phyloP scores from a whole-genome alignment of 2,888 invertebrate genomes.

The Atethmia centrago region DNA sequence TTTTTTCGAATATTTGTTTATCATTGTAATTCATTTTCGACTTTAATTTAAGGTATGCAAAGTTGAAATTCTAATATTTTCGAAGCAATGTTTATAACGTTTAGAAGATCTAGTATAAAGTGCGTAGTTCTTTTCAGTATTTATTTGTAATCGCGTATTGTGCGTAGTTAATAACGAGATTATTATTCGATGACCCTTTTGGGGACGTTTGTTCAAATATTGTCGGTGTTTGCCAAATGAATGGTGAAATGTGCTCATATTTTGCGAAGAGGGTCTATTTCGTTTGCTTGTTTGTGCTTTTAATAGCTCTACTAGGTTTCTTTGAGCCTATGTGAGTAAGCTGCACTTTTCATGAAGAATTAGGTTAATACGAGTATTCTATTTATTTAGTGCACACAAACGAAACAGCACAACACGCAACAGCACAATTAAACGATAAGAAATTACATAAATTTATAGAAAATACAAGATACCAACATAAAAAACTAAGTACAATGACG shows the following conservation, averaged over 20 bases:
- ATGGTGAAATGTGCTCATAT: conserved; percentile 71
- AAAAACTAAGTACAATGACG: too few species aligned
- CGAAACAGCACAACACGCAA: too few species aligned
- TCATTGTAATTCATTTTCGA: conserved; percentile 23
- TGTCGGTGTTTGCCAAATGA: conserved; percentile 79
- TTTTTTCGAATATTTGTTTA: conserved; percentile 70
- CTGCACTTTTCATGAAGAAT: not conserved
- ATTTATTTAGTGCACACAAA: too few species aligned
- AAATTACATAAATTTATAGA: too few species aligned
- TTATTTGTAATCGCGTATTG: conserved; percentile 82
- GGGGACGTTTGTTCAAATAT: conserved; percentile 84
- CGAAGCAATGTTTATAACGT: conserved; percentile 52
- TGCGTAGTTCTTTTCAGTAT: conserved; percentile 77
- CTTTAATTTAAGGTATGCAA: fast-evolving
- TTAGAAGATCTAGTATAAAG: conserved; percentile 67
- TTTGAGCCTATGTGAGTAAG: not conserved
- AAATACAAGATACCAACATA: too few species aligned
- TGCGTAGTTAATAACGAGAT: conserved; percentile 82
- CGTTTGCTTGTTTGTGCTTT: conserved; percentile 42
- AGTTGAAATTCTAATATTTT: conserved; percentile 55
- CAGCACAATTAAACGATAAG: too few species aligned
- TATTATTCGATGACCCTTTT: conserved; percentile 76
- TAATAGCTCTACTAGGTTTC: not conserved
- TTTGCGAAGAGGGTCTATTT: conserved; percentile 9
- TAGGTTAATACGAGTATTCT: too few species aligned